Percentiles rank a stretch among this genome's conserved stretches.
Conservation (phyloP, 2,888 invertebrate species). For the Pteria penguin region DNA sequence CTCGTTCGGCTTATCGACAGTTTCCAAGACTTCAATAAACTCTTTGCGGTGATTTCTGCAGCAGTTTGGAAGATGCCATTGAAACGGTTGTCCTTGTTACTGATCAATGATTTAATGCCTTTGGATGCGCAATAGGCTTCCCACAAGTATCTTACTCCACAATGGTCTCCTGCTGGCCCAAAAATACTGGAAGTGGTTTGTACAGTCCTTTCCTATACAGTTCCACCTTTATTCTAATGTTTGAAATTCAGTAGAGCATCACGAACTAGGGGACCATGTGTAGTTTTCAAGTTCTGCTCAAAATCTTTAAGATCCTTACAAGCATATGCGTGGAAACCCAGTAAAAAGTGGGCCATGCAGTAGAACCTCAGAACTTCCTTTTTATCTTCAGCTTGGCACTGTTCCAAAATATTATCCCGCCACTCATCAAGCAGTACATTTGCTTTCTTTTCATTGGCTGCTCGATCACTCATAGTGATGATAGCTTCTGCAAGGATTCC, state of each 20-base stretch:
- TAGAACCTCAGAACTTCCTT: constrained; percentile 24
- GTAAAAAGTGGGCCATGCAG: constrained; percentile 46
- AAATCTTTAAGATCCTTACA: neutral
- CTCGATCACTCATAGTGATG: constrained; percentile 31
- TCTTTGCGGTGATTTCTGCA: constrained; percentile 44
- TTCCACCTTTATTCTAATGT: constrained; percentile 36
- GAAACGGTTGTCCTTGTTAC: constrained; percentile 48
- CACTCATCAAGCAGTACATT: no score
- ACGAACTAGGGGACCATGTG: constrained; percentile 38
- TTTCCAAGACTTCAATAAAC: constrained; percentile 30
- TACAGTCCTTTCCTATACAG: constrained; percentile 36
- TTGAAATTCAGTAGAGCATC: constrained; percentile 36
- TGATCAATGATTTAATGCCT: constrained; percentile 44
- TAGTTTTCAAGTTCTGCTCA: neutral
- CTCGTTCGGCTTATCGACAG: constrained; percentile 38
- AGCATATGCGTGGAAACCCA: constrained; percentile 35
- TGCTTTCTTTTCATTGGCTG: constrained; percentile 27
- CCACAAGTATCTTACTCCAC: constrained; percentile 44
- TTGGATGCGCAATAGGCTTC: constrained; percentile 44
- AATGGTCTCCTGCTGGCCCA: constrained; percentile 45
- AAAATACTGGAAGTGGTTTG: constrained; percentile 36
- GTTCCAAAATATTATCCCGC: constrained; percentile 2
- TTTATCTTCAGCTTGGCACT: neutral
- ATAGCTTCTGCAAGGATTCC: constrained; percentile 15
- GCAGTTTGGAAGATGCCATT: constrained; percentile 48